Base-by-base conservation (phyloP, 2,797 vertebrate species). In the Lithobates pipiens region DNA sequence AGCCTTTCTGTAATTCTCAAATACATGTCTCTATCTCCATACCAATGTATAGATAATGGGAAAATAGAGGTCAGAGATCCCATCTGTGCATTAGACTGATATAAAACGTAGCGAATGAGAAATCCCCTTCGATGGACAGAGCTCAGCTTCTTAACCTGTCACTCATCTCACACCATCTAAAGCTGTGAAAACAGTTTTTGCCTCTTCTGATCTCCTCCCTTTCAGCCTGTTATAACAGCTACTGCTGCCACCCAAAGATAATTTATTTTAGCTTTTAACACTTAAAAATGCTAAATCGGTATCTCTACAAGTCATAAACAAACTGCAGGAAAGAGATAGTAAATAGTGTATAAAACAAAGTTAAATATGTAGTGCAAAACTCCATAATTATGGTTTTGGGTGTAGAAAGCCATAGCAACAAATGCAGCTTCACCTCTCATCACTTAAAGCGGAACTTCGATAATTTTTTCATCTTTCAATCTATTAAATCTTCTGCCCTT, bases 81-180 rank as follows among this genome's bases (percentile, higher is more conserved):
- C 54, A 73, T 82, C 69, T 81, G 13, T 81, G 69, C 25, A 71
- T 81, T 61, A 81, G 69, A 63, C 70, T 65, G 54, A 73, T 73
- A 74, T 39, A 63, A 32, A 73, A 82, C 21, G 32, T 8, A 80
- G 34, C 46, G 18, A 72, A 36, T 63, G 54, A 82, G 80, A 82
- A 82, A 63, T 82, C 34, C 50, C 71, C 34, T 82, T 39, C 11
- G 61, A 65, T 65, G 16, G 80, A 74, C 39, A 74, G 39, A 74
- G 42, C 39, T 5, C 11, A 25, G 21, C 80, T 82, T 57, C 11
- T 50, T 82, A 73, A 82, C 70, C 70, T 82, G 70, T 54, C 80
- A 82, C 79, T 81, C 69, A 81, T 81, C 79, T 81, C 79, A 72
- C 69, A 73, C 70, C 54, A 63, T 82, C 80, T 50, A 50, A 27